Conservation (phyloP, 2,888 invertebrate species). For the Seira musarum region DNA sequence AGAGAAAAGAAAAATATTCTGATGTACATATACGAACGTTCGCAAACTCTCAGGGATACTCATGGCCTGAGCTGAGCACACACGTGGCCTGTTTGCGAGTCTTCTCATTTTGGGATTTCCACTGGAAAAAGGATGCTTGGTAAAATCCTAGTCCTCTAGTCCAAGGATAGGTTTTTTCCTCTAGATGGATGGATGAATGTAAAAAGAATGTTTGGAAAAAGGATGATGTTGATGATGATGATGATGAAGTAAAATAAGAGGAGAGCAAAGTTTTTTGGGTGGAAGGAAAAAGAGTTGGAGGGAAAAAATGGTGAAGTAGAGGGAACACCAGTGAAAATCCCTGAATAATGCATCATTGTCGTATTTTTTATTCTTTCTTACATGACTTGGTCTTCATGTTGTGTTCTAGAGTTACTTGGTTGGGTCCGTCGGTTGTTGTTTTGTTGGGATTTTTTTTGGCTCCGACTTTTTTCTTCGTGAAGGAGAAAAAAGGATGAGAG, state of each 20-base stretch:
- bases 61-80: slow-evolving; percentile 12
- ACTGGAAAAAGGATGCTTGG: not conserved
- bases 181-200: slow-evolving; percentile 38
- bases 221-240: slow-evolving; percentile 33
- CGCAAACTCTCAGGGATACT: not conserved
- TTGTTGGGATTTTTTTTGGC: slow-evolving; percentile 28
- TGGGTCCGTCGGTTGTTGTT: slow-evolving; percentile 37
- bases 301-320: slow-evolving; percentile 6
- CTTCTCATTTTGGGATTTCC: not conserved
- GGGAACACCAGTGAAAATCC: slow-evolving; percentile 46
- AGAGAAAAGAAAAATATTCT: slow-evolving; percentile 4
- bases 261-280: slow-evolving; percentile 12
- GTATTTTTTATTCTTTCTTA: slow-evolving; percentile 47
- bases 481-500: slow-evolving; percentile 27
- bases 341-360: slow-evolving; percentile 61
- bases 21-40: not conserved
- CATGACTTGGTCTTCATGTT: slow-evolving; percentile 13
- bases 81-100: slow-evolving; percentile 33
- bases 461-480: slow-evolving; percentile 10
- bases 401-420: slow-evolving; percentile 11
- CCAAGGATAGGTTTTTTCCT: too few species aligned
- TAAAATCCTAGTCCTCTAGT: not conserved
- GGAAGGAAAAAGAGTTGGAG: slow-evolving; percentile 7
- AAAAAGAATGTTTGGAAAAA: slow-evolving; percentile 20
- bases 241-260: slow-evolving; percentile 41